Conservation (phyloP, 2,797 vertebrate species). For the Echiichthys vipera region DNA sequence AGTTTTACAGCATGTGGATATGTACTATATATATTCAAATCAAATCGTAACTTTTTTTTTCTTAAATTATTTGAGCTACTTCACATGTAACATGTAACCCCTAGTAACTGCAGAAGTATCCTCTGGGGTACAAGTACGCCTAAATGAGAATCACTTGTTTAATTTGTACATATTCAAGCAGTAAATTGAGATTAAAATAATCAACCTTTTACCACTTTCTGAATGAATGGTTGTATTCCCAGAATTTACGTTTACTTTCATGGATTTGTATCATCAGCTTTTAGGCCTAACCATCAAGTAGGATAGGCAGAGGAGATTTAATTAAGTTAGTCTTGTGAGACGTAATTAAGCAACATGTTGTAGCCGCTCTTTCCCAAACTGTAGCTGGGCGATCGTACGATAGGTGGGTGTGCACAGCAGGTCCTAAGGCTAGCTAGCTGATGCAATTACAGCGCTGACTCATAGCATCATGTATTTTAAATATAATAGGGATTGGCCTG, state of each 20-base stretch:
- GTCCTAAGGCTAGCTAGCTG: constrained; percentile 67
- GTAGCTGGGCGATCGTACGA: constrained; percentile 49
- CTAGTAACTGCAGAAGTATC: background rate
- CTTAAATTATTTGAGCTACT: background rate
- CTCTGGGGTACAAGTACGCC: background rate
- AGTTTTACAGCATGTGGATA: too few relatives aligned
- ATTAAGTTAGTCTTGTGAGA: constrained; percentile 64
- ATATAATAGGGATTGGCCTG: constrained; percentile 67
- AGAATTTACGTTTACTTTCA: constrained; percentile 1
- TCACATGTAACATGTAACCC: background rate
- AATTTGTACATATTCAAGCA: too few relatives aligned
- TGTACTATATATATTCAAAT: too few relatives aligned
- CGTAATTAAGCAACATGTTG: constrained; percentile 51
- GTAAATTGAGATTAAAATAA: constrained; percentile 5
- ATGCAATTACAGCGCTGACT: constrained; percentile 73
- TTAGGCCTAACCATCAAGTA: constrained; percentile 13
- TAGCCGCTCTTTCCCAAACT: constrained; percentile 49
- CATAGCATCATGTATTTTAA: constrained; percentile 73
- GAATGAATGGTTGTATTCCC: background rate
- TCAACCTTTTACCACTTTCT: constrained; percentile 8
- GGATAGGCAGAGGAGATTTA: constrained; percentile 49
- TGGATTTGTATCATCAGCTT: constrained; percentile 31
- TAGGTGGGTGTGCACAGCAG: constrained; percentile 61
- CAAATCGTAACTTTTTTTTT: background rate
- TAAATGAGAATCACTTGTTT: background rate